Percentiles rank a stretch among this genome's conserved stretches.
phyloP scores from a whole-genome alignment of 2,113 vertebrate species.

The Nipponia nippon region DNA sequence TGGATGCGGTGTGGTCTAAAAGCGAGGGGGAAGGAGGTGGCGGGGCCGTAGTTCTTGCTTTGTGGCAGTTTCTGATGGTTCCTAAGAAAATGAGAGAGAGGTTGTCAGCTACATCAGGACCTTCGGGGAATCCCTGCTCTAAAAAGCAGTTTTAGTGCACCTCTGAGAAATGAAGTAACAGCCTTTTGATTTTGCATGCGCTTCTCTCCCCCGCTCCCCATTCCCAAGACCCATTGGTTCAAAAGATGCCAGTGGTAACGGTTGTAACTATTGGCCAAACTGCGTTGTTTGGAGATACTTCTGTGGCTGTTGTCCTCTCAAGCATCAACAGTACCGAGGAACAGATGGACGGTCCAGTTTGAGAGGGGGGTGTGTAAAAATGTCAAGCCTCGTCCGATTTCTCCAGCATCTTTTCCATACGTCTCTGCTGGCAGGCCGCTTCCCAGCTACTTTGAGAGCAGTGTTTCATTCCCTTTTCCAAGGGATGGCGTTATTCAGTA shows the following conservation, averaged over 20 bases:
- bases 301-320: background rate
- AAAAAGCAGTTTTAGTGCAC: background rate
- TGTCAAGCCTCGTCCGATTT: background rate
- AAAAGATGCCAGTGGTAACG: background rate
- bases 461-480: background rate
- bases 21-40: background rate
- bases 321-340: background rate
- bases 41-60: background rate
- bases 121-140: background rate
- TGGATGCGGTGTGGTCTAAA: background rate
- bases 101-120: background rate
- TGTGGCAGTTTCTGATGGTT: background rate
- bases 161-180: background rate
- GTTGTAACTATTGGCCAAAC: background rate
- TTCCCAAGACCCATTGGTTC: background rate
- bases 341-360: background rate
- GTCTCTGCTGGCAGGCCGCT: background rate
- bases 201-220: rapidly evolving
- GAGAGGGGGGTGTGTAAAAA: background rate
- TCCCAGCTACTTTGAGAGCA: background rate
- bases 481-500: background rate
- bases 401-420: background rate
- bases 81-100: background rate
- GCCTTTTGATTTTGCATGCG: background rate
- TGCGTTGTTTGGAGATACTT: background rate